Base-by-base conservation (phyloP, 2,888 invertebrate genomes). In the Caenorhabditis sp. region DNA sequence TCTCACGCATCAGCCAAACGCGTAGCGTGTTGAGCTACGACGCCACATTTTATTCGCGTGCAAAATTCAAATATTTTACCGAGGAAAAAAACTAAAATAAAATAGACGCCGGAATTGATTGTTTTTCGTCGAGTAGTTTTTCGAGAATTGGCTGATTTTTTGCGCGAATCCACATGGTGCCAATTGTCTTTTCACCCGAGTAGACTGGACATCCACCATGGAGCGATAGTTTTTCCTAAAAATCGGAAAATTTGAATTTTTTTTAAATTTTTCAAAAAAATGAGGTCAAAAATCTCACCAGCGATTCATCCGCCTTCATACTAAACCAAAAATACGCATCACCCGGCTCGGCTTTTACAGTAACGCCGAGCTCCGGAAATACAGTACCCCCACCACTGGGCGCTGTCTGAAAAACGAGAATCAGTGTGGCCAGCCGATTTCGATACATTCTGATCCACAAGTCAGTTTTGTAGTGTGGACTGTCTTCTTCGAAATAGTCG, bases 281-380 rank as follows among this genome's bases (percentile, higher is more conserved):
- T 31, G 10, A 31, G 31, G 31, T 10, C 31, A 31, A 31, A n/a
- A 50, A 26, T 14, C 10, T 6, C 26, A 64, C 63, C 49, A 23
- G 24, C 31, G n/a, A 26, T 10, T 14, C n/a, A 54, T 63, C 66
- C 57, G 58, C 57, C n/a, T 76, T 67, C 69, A 76, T 71, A 62
- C 86, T 85, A 57, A 77, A 66, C 85, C 85, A 85, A 17, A 86
- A 54, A 21, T 83, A 62, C 8, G 78, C 84, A 58, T 85, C 84
- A 21, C 85, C 85, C 1, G 76, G 62, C 4, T 72, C 57, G 1
- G 85, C 79, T 8, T 68, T 61, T 0, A 84, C 70, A 10, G 68
- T 60, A 1, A 74, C 27, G 5, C 66, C 69, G 4, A 81, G 54
- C 0, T 37, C 10, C 1, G 84, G 84, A 58, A 83, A 85, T 8